Base-by-base conservation (phyloP, 23 tunicate species). In the Halocynthia aurantium region DNA sequence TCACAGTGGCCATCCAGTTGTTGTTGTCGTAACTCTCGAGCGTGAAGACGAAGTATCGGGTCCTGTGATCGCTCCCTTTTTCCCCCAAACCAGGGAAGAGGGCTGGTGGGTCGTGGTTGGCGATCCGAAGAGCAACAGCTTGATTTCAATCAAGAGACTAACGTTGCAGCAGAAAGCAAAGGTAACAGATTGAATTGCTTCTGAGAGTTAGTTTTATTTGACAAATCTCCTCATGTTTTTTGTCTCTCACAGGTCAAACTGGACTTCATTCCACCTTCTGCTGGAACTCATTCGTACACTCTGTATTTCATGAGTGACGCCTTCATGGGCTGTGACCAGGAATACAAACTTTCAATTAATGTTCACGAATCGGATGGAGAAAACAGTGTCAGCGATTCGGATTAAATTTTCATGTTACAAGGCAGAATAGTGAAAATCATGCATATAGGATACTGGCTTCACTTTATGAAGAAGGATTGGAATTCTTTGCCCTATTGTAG, bases 31-130 rank as follows among this genome's bases (percentile, higher is more conserved):
- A 7, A 78, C 84, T 7, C 57, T 94, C 52, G 96, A 94, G 69
- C 81, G 99, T n/a, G 99, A 94, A 69, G 99, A 88, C 57, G 98
- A 93, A 53, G 86, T 87, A 11, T 87, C 93, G 53, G 98, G 94
- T 5, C 86, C 91, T 9, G 99, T 94, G 8, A 88, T 88, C 56
- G 99, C 99, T 18, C 99, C 99, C 7, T 94, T 94, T 60, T 94
- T 87, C 83, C 99, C 99, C 7, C 90, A 88, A 67, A 88, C 88
- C 73, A 86, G 99, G 6, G 93, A 94, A 62, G 99, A 94, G 67
- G 99, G 99, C 12, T 94, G 99, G 99, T 94, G 99, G 99, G 89
- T 88, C 6, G 95, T 94, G 8, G 88, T 94, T 73, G 99, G 99
- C 8, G 99, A 94, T 67, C 95, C 90, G 61, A 94, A 94, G 71